Evolutionary conservation across 2,113 vertebrate genomes (phyloP).

Genomic region (Marcusenius ussheri): DNA sequence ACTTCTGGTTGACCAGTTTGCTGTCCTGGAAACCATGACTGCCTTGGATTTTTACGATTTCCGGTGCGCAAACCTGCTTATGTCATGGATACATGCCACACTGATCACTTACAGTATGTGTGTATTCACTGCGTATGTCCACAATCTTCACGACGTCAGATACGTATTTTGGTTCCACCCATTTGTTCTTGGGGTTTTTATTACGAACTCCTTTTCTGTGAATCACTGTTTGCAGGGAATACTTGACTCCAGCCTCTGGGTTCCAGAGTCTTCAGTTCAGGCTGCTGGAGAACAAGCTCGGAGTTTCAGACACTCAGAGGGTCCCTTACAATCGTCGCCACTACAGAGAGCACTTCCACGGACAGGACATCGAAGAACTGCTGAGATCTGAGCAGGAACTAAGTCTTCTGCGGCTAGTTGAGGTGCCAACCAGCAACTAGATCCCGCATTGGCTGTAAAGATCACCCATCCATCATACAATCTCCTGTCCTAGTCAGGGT

Average conservation of each 20-base stretch:
- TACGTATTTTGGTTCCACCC: too few species aligned
- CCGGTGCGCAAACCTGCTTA: slow-evolving; percentile 57
- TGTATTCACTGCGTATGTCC: background rate
- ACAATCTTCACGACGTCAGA: background rate
- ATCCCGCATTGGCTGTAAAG: background rate
- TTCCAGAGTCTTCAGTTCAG: slow-evolving; percentile 95
- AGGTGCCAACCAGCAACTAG: slow-evolving; percentile 56
- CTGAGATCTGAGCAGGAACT: slow-evolving; percentile 74
- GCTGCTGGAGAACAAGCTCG: slow-evolving; percentile 90
- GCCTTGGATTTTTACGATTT: slow-evolving; percentile 91
- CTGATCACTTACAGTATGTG: background rate
- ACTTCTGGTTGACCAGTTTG: slow-evolving; percentile 84
- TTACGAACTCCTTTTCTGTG: slow-evolving; percentile 6
- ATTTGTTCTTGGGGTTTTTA: too few species aligned
- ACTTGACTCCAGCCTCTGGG: slow-evolving; percentile 81
- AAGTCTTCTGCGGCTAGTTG: slow-evolving; percentile 77
- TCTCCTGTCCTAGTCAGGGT: background rate
- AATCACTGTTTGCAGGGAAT: slow-evolving; percentile 59
- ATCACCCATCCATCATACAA: background rate
- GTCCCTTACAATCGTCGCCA: slow-evolving; percentile 88
- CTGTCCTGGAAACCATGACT: slow-evolving; percentile 90
- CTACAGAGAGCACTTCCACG: slow-evolving; percentile 85
- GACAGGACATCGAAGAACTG: slow-evolving; percentile 67
- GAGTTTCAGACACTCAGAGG: slow-evolving; percentile 76
- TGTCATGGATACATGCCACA: background rate